Percentiles rank a stretch among this genome's conserved stretches.
These are phyloP conservation scores for Fratercula arctica DNA, from an alignment of 2,797 vertebrate species.

Conservation along the genomic window DNA sequence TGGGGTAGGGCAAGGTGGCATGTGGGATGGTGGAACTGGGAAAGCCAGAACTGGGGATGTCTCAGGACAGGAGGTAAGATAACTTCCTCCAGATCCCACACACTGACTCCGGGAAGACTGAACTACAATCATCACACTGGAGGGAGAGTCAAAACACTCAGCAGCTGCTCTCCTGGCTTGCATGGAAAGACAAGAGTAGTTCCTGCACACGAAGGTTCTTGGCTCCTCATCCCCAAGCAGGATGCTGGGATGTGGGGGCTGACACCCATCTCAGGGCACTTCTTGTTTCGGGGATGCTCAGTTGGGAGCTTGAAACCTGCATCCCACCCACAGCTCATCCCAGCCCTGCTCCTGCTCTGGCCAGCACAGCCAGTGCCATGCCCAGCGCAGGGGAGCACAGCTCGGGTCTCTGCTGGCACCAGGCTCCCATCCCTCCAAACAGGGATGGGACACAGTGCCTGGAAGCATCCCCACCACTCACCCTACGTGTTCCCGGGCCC, in stretches of 20 bases:
- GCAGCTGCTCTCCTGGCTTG: background rate
- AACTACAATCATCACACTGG: background rate
- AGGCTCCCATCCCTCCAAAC: background rate
- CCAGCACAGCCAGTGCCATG: background rate
- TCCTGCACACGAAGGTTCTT: fast-evolving
- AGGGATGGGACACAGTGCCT: background rate
- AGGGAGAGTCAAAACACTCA: background rate
- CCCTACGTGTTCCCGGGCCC: fast-evolving
- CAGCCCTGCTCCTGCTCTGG: background rate
- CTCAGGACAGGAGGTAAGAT: background rate
- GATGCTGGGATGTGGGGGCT: background rate
- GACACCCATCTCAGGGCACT: background rate
- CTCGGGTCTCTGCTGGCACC: background rate
- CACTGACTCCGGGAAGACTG: background rate
- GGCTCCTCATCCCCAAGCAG: background rate
- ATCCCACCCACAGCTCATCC: background rate
- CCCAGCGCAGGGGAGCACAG: background rate
- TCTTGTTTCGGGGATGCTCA: background rate
- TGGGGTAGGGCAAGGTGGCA: background rate
- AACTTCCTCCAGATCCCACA: fast-evolving
- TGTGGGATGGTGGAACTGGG: background rate
- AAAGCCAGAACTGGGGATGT: background rate
- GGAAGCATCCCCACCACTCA: background rate
- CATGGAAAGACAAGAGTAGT: background rate
- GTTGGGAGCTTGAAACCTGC: background rate